Base-by-base conservation (phyloP, 2,888 invertebrate species). In the Punctoribates punctum region DNA sequence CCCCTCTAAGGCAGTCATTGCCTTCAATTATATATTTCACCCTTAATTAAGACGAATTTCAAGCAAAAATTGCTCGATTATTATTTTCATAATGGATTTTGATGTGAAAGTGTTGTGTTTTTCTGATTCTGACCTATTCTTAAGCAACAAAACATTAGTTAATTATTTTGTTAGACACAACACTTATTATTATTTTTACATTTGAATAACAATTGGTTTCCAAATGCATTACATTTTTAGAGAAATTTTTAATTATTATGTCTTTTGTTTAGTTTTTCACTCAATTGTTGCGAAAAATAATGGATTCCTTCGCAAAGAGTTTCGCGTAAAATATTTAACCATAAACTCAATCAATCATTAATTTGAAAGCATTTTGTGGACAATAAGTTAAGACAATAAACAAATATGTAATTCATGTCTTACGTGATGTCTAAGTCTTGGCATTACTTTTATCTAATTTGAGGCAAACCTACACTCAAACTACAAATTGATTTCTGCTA, bases 171-270 rank as follows among this genome's bases (percentile, higher is more conserved):
- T 54, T 57, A 57, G 23, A 57, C 57, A 57, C 25, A 25, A 57
- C 23, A 23, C 13, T 57, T 57, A 25, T 57, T 57, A 20, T 20
- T 20, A 54, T 54, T 57, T 25, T 57, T 57, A 25, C 23, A 6
- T 20, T 20, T 20, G 20, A 54, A n/a, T 20, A n/a, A 57, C 57
- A 57, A 57, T 57, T 57, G 57, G 13, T 57, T 25, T 25, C 20
- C 5, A n/a, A 54, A 20, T 54, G 4, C 20, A 54, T 20, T 54
- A 48, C 8, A 48, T 9, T 15, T 17, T 15, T 48, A 13, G 25
- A 25, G 23, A 13, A 23, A 57, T 57, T 57, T 57, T 57, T 57
- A 57, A 57, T 57, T 57, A 57, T 57, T 23, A 57, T 15, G 23
- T 25, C 23, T 20, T 57, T 57, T 57, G 17, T 23, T 57, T 25